These are phyloP conservation scores for Ctena decussata DNA, from an alignment of 2,888 invertebrate species.

Conservation along the genomic window DNA sequence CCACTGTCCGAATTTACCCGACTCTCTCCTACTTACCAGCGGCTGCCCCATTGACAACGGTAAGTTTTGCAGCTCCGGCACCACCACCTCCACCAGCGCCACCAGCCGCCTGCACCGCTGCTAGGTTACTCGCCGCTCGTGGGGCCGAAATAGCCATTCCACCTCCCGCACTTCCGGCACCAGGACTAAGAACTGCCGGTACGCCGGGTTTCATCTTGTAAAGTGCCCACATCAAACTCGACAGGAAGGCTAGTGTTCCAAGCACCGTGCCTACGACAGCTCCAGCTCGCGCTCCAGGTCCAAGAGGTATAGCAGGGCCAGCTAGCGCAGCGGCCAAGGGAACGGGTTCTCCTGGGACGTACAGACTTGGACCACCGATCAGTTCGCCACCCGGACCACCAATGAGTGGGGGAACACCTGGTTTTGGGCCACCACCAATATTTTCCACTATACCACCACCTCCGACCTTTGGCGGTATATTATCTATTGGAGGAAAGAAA, in stretches of 20 bases:
- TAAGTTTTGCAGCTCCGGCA: constrained; percentile 63
- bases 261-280: constrained; percentile 81
- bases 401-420: constrained; percentile 39
- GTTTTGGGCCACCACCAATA: constrained; percentile 63
- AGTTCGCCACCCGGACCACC: constrained; percentile 56
- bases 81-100: constrained; percentile 72
- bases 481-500: constrained; percentile 52
- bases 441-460: constrained; percentile 70
- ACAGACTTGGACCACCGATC: constrained; percentile 43
- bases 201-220: constrained; percentile 83
- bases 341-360: constrained; percentile 63
- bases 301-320: constrained; percentile 63
- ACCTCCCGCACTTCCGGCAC: constrained; percentile 65
- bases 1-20: too few species aligned
- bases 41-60: constrained; percentile 68
- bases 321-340: constrained; percentile 58
- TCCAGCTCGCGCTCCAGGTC: constrained; percentile 78
- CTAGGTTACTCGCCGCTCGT: constrained; percentile 72
- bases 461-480: constrained; percentile 55
- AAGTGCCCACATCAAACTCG: constrained; percentile 83
- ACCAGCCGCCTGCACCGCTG: constrained; percentile 71
- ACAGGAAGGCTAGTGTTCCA: constrained; percentile 76
- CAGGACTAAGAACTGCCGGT: constrained; percentile 69
- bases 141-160: constrained; percentile 79
- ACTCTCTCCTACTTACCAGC: constrained; percentile 52